These are phyloP conservation scores for Acleris laterana DNA, from an alignment of 2,888 invertebrate species.

Conservation along the genomic window DNA sequence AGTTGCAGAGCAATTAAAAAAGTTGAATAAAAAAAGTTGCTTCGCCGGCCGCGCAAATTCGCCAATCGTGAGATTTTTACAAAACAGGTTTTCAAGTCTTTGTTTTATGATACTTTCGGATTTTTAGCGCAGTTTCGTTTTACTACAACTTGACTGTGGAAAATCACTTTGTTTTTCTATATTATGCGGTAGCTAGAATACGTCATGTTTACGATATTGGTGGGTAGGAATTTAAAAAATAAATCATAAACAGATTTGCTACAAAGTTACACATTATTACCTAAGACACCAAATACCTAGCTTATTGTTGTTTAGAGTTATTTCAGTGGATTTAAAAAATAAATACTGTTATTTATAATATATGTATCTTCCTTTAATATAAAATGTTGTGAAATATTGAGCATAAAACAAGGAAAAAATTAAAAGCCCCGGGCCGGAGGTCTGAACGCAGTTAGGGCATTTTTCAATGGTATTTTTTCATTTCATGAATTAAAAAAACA, in stretches of 20 bases:
- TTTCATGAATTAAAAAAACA: too few relatives aligned
- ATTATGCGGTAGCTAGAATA: background rate
- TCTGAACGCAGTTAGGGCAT: too few relatives aligned
- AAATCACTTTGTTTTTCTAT: background rate
- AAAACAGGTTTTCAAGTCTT: slow-evolving; percentile 33
- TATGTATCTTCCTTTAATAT: too few relatives aligned
- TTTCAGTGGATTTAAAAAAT: too few relatives aligned
- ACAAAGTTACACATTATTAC: background rate
- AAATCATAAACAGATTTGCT: background rate
- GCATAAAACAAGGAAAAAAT: too few relatives aligned
- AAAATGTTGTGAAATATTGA: too few relatives aligned
- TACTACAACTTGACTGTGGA: background rate
- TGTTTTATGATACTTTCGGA: slow-evolving; percentile 25
- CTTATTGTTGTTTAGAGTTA: too few relatives aligned
- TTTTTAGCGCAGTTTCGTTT: slow-evolving; percentile 19
- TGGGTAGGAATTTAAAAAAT: slow-evolving; percentile 2
- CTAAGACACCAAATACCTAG: too few relatives aligned
- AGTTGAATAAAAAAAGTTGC: slow-evolving; percentile 53
- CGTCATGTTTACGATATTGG: slow-evolving; percentile 1
- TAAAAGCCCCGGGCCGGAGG: too few relatives aligned
- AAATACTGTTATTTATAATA: too few relatives aligned
- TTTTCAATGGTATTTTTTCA: too few relatives aligned
- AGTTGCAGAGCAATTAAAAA: slow-evolving; percentile 39
- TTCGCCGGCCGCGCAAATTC: slow-evolving; percentile 58
- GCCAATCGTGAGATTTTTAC: slow-evolving; percentile 63